These are phyloP conservation scores for Echinometra lucunter DNA, from an alignment of 53 echinoderm and acorn worm genomes.

Conservation along the genomic window DNA sequence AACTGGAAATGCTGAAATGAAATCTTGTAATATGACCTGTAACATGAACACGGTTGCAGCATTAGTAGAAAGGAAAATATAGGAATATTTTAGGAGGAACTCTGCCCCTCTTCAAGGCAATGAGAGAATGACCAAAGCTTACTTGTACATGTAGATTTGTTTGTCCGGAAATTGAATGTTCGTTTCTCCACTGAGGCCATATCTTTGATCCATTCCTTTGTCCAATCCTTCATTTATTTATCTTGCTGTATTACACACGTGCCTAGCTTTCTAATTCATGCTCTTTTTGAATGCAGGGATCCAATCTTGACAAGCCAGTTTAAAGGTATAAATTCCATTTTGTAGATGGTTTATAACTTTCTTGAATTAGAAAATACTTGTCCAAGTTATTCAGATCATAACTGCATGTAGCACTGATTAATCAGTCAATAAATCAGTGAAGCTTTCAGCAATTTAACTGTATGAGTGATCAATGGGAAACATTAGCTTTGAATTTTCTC, in stretches of 20 bases:
- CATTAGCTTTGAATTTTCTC: no score
- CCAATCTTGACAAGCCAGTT: neutral
- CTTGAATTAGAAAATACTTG: neutral
- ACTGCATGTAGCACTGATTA: no score
- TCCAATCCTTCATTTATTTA: constrained; percentile 11
- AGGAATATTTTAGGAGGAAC: neutral
- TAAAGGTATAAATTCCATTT: neutral
- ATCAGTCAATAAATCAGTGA: neutral
- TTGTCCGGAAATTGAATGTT: constrained; percentile 16
- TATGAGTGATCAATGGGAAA: no score
- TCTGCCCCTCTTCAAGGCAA: neutral
- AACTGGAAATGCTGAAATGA: neutral
- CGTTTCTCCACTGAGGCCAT: neutral
- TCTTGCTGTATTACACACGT: neutral
- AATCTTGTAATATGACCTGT: neutral
- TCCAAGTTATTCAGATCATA: neutral
- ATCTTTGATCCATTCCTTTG: neutral
- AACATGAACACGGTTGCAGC: neutral
- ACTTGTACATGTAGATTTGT: no score
- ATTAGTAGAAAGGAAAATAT: neutral
- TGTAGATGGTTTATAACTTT: neutral
- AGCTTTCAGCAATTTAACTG: neutral
- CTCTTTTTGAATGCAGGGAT: neutral
- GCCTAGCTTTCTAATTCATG: neutral
- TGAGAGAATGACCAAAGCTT: neutral